phyloP scores from a whole-genome alignment of 2,113 vertebrate species.

The Conger conger region DNA sequence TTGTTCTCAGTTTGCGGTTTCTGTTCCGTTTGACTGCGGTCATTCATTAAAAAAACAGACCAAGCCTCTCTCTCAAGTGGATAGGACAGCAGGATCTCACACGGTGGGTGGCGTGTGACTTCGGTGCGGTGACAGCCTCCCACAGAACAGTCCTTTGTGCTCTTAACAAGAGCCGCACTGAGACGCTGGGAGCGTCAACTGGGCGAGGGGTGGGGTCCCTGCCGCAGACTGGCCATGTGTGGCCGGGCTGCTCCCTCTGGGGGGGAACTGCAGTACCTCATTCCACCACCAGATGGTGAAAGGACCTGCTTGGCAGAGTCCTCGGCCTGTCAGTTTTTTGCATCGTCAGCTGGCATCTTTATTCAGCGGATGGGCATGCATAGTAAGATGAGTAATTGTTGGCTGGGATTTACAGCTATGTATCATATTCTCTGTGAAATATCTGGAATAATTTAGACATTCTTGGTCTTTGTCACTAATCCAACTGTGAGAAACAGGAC shows the following conservation, averaged over 20 bases:
- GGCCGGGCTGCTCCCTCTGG: not conserved
- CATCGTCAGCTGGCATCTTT: not conserved
- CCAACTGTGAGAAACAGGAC: not conserved
- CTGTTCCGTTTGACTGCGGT: constrained; percentile 6
- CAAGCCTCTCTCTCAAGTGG: not conserved
- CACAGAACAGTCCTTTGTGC: constrained; percentile 1
- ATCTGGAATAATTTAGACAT: not conserved
- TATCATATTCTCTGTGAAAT: not conserved
- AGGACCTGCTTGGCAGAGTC: not conserved
- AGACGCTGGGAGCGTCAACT: not conserved
- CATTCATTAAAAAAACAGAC: constrained; percentile 20
- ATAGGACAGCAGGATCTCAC: not conserved
- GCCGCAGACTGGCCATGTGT: not conserved
- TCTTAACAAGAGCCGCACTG: not conserved
- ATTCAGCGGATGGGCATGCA: not conserved
- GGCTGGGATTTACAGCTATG: not conserved
- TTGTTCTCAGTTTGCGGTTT: not conserved
- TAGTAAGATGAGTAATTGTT: not conserved
- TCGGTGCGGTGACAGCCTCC: not conserved
- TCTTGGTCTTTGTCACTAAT: not conserved
- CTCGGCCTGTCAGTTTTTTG: not conserved
- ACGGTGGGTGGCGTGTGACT: not conserved
- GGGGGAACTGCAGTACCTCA: not conserved
- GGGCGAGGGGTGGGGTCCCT: not conserved
- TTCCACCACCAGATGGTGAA: not conserved